Evolutionary conservation across 2,888 invertebrate species (phyloP), one percentile per base, ranked within the genome.

Genomic region (Zeuzera pyrina): DNA sequence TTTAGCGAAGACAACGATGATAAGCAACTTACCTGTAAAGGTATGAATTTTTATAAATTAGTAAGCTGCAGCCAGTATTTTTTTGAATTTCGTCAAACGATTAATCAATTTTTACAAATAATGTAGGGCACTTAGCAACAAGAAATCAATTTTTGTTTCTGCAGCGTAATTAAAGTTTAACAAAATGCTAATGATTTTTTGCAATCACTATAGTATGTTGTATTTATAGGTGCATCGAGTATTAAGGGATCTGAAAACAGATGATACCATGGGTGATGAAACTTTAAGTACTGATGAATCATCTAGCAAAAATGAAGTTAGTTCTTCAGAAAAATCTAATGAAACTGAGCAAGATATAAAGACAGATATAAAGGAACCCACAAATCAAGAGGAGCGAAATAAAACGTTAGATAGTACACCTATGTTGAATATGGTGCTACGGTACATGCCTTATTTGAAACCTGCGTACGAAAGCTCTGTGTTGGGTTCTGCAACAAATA

Each of bases 401-500:
- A 53, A 39, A 12, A 39, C 53, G 0, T 13, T 41, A 1, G 61
- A 68, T 2, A 51, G 47, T 29, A 49, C 52, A 2, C 62, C 68
- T 0, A 63, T 76, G 51, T 39, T 73, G 2, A 58, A 56, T 10
- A 74, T 74, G 65, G 57, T 74, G 1, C 13, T 69, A 1, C 61
- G 62, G 33, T 77, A 76, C 33, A 47, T 77, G 47, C 77, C 77
- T 1, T 66, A 68, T 26, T 42, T 78, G n/a, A 70, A 66, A 30
- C 47, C 61, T 0, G n/a, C n/a, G n/a, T 73, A 74, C 21, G 55
- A 70, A 35, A 47, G 44, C 5, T 49, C 41, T 1, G 31, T 67
- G 7, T 34, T 59, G 2, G 49, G 62, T 0, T 36, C 30, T 3
- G 24, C 42, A 3, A 15, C 30, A 1, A 26, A 41, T 4, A 39